These are phyloP conservation scores for Otus scops DNA, from an alignment of 2,797 vertebrate species.

Conservation along the genomic window DNA sequence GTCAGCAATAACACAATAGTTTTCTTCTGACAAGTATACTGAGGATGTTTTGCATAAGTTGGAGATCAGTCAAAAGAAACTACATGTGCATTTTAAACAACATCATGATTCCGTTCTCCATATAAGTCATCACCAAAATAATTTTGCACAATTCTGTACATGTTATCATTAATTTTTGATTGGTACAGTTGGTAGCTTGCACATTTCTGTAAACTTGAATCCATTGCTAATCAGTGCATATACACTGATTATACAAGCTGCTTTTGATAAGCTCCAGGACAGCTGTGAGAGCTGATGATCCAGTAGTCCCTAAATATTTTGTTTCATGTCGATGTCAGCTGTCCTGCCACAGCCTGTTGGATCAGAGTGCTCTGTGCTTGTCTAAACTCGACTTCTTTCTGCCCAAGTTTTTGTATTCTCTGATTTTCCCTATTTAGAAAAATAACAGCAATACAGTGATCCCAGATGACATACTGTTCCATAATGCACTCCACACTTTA, in stretches of 20 bases:
- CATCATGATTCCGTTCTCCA: background rate
- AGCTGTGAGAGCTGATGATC: background rate
- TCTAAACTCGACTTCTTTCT: background rate
- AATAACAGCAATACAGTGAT: background rate
- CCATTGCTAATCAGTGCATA: background rate
- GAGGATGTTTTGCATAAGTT: background rate
- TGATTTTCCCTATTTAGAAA: background rate
- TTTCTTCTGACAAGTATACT: background rate
- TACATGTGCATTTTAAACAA: background rate
- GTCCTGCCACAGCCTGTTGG: background rate
- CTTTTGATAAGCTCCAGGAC: background rate
- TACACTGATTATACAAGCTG: background rate
- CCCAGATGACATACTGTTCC: background rate
- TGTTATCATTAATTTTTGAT: background rate
- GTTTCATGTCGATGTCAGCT: background rate
- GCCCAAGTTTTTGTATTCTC: background rate
- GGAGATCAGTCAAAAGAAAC: background rate
- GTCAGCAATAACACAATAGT: background rate
- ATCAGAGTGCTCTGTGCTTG: background rate
- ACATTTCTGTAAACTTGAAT: background rate
- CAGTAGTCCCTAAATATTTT: background rate
- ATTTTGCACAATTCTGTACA: background rate
- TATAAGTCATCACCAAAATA: background rate
- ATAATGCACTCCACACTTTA: background rate
- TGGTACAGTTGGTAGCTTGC: background rate